Evolutionary conservation across 2,888 invertebrate species (phyloP), one percentile per base, ranked within the genome.

Genomic region (Ochropleura leucogaster): DNA sequence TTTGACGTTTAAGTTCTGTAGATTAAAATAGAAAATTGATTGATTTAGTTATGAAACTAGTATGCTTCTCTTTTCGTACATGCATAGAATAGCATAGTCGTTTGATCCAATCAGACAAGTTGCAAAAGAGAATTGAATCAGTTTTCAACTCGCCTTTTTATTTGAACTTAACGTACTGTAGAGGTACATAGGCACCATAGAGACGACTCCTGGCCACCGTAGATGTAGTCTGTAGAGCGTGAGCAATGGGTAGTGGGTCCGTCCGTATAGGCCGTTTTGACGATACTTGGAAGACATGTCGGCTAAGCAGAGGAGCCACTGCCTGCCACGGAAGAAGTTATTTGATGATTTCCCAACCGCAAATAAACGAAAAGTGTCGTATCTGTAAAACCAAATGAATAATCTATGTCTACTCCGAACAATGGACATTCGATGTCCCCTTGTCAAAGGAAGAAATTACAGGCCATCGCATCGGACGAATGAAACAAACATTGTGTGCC

Each of bases 401-500:
- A 74, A 55, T 85, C 86, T 84, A 60, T 49, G 72, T 12, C 65
- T 42, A 57, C 65, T 55, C 65, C 60, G 72, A 74, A 84, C 69
- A 84, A 84, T 76, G 72, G 59, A 57, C 4, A 67, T 47, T 69
- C 53, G 60, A 67, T 42, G 64, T 71, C 77, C 80, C 76, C 69
- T 68, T 83, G 83, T 85, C 86, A 88, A 86, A 85, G 85, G 86
- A 87, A 82, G 84, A 82, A 88, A 87, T 90, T 87, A 87, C 83
- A 84, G 72, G 77, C 67, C 68, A 55, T 68, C 71, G 74, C 68
- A 55, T 68, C 71, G 74, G 62, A 63, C 60, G 60, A 74, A 71
- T 68, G 73, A 86, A 85, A 85, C 82, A 85, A 82, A 79, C 71
- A 79, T 59, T 73, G 66, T 65, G 63, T 74, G n/a, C 14, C 46